Conservation (phyloP, 2,888 invertebrate species). For the Stratiomys singularior region DNA sequence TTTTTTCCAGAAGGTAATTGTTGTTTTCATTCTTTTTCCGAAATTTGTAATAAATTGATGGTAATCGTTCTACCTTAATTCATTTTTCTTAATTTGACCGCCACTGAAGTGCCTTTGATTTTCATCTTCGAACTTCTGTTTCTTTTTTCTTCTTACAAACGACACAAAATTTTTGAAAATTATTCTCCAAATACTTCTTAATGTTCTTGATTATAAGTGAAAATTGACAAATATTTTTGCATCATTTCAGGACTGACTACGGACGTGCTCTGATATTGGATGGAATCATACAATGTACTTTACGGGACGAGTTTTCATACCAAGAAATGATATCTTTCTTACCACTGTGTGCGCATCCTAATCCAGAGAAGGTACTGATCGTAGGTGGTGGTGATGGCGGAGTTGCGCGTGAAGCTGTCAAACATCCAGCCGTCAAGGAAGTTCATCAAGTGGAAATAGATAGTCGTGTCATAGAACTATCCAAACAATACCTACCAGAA, state of each 20-base stretch:
- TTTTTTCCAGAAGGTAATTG: too few species aligned
- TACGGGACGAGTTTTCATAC: slow-evolving; percentile 96
- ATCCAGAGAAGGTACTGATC: slow-evolving; percentile 90
- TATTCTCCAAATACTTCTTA: too few species aligned
- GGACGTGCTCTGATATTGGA: slow-evolving; percentile 91
- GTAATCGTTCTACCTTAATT: too few species aligned
- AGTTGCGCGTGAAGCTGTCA: slow-evolving; percentile 93
- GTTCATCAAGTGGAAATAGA: slow-evolving; percentile 97
- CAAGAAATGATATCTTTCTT: slow-evolving; percentile 98
- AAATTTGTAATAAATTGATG: too few species aligned
- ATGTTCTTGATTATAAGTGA: too few species aligned
- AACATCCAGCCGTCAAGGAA: slow-evolving; percentile 88
- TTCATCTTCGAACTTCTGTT: too few species aligned
- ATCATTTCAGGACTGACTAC: slow-evolving; percentile 71
- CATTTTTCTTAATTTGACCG: too few species aligned
- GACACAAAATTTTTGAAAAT: too few species aligned
- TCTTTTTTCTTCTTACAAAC: too few species aligned
- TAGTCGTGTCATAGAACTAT: slow-evolving; percentile 86
- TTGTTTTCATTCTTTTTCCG: too few species aligned
- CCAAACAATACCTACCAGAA: slow-evolving; percentile 87
- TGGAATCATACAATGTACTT: slow-evolving; percentile 96
- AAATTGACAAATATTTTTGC: too few species aligned
- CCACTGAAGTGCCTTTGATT: too few species aligned
- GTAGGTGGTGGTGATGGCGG: slow-evolving; percentile 99
- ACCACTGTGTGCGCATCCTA: slow-evolving; percentile 89